A percentile compares a stretch with the other conserved stretches of the same genome.
Evolutionary conservation across 2,888 invertebrate genomes (phyloP).

Genomic region (Sarcophaga variegata): DNA sequence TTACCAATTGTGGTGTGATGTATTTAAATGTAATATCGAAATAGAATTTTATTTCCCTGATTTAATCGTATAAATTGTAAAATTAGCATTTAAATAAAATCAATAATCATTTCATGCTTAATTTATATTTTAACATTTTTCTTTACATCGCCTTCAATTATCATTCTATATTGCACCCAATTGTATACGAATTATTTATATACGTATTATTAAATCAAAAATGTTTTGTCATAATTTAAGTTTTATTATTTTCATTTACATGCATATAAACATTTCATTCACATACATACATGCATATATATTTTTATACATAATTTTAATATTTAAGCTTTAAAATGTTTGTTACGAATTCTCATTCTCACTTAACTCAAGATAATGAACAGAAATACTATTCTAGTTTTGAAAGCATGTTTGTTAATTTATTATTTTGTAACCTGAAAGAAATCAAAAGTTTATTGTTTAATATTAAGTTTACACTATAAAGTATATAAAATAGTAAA

Average conservation of each 20-base stretch:
- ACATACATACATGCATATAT: neutral
- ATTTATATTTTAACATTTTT: too few relatives aligned
- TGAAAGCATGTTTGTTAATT: neutral
- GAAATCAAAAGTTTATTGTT: constrained; percentile 51
- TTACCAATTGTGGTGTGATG: constrained; percentile 32
- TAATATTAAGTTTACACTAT: constrained; percentile 56
- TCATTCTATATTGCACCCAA: constrained; percentile 11
- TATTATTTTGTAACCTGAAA: neutral
- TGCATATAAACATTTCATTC: neutral
- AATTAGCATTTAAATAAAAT: neutral
- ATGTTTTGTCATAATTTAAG: constrained; percentile 1
- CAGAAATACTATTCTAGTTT: neutral
- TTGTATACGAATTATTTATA: constrained; percentile 15
- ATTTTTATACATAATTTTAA: constrained; percentile 21
- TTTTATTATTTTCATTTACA: constrained; percentile 6
- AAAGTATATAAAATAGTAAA: constrained; percentile 12
- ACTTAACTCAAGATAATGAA: neutral
- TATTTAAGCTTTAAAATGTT: constrained; percentile 31
- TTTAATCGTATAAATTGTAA: too few relatives aligned
- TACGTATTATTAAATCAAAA: neutral
- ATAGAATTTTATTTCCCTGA: too few relatives aligned
- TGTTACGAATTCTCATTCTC: constrained; percentile 25
- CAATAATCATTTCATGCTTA: neutral
- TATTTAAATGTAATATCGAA: neutral
- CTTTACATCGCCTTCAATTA: neutral